Conservation (phyloP, 2,888 invertebrate genomes). For the Meandrusa payeni region DNA sequence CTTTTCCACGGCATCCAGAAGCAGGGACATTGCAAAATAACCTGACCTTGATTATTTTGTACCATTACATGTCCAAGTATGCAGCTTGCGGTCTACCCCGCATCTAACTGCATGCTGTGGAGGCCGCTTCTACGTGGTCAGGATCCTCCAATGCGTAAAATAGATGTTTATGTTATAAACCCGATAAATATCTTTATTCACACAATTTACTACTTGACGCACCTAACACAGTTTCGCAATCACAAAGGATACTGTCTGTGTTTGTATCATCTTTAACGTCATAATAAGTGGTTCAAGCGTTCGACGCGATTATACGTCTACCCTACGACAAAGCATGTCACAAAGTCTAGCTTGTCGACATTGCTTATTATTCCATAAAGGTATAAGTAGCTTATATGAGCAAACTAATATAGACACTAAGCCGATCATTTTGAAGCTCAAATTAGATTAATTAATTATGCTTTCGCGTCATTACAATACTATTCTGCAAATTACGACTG, state of each 20-base stretch:
- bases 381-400: slow-evolving; percentile 18
- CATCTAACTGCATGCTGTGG: too few species aligned
- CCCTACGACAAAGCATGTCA: slow-evolving; percentile 47
- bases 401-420: slow-evolving; percentile 42
- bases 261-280: slow-evolving; percentile 31
- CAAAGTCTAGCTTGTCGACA: slow-evolving; percentile 37
- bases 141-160: too few species aligned
- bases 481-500: slow-evolving; percentile 9
- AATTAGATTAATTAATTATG: slow-evolving; percentile 14
- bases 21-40: too few species aligned
- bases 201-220: too few species aligned
- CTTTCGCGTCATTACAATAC: neutral
- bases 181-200: too few species aligned
- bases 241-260: slow-evolving; percentile 12
- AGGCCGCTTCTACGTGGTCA: too few species aligned
- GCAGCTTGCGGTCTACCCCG: too few species aligned
- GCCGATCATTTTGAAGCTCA: slow-evolving; percentile 4
- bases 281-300: slow-evolving; percentile 53
- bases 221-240: slow-evolving; percentile 8
- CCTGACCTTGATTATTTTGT: too few species aligned
- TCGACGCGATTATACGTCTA: slow-evolving; percentile 59
- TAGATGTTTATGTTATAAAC: too few species aligned
- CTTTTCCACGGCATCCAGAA: too few species aligned
- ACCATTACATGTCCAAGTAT: too few species aligned
- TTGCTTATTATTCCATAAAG: slow-evolving; percentile 23